These are phyloP conservation scores for Scarus forsteni DNA, from an alignment of 2,797 vertebrate species.

Conservation along the genomic window DNA sequence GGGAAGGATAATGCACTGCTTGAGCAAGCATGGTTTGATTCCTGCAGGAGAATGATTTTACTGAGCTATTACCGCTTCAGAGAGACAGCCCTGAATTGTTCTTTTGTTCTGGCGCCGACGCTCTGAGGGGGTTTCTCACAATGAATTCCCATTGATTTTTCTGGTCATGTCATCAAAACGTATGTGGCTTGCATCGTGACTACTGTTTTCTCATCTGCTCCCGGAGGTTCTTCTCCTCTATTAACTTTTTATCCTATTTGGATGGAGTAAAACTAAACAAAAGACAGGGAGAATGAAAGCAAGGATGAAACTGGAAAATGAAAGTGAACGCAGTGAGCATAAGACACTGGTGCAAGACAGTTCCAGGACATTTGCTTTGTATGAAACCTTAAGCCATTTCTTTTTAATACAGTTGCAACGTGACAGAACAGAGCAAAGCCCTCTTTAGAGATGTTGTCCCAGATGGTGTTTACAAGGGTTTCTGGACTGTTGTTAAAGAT, in stretches of 20 bases:
- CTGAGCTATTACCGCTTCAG: constrained; percentile 65
- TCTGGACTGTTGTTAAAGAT: neutral
- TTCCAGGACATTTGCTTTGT: constrained; percentile 15
- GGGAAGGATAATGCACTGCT: constrained; percentile 62
- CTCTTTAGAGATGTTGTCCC: too few relatives aligned
- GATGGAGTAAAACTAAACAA: constrained; percentile 51
- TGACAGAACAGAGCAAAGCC: too few relatives aligned
- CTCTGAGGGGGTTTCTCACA: constrained; percentile 66
- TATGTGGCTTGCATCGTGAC: constrained; percentile 70
- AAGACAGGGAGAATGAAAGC: constrained; percentile 34
- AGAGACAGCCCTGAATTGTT: constrained; percentile 56
- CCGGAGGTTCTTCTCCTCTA: constrained; percentile 54
- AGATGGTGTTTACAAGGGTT: neutral
- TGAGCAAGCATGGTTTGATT: constrained; percentile 66
- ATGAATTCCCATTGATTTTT: constrained; percentile 81
- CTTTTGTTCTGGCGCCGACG: constrained; percentile 69
- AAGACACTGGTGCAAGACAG: constrained; percentile 19
- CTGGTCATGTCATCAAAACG: constrained; percentile 73
- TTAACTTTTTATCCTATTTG: constrained; percentile 70
- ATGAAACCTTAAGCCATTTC: neutral
- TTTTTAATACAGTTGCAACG: too few relatives aligned
- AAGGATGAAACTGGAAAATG: constrained; percentile 23
- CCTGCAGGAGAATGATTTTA: constrained; percentile 68
- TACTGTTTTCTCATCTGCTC: constrained; percentile 71
- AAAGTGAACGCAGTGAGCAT: constrained; percentile 24